Evolutionary conservation across 2,797 vertebrate genomes (phyloP).

Genomic region (Enteromius fasciolatus): DNA sequence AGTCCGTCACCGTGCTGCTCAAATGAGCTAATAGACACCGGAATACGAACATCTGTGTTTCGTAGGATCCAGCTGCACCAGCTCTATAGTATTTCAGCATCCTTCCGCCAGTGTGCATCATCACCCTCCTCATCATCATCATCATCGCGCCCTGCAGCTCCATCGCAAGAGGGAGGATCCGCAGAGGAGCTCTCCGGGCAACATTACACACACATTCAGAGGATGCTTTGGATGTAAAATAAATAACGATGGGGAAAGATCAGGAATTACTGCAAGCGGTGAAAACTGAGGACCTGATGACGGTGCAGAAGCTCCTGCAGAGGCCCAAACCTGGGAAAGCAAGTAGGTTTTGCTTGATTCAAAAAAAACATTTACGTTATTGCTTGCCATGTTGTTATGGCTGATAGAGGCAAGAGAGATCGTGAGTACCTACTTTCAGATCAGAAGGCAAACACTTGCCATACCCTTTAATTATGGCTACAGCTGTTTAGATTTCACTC

Average conservation of each 20-base stretch:
- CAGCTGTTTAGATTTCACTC: slow-evolving; percentile 13
- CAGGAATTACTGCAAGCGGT: slow-evolving; percentile 98
- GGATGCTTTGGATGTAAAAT: slow-evolving; percentile 77
- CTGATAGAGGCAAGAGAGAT: slow-evolving; percentile 13
- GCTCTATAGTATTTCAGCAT: slow-evolving; percentile 53
- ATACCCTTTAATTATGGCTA: background rate
- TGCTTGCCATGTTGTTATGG: slow-evolving; percentile 11
- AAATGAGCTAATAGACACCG: slow-evolving; percentile 14
- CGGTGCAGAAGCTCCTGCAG: slow-evolving; percentile 96
- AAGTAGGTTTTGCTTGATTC: slow-evolving; percentile 76
- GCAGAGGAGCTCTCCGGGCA: slow-evolving; percentile 63
- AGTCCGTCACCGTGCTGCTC: background rate
- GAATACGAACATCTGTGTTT: slow-evolving; percentile 50
- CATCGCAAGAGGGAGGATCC: slow-evolving; percentile 66
- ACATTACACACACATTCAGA: slow-evolving; percentile 62
- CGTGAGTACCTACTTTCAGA: background rate
- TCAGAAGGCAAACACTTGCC: background rate
- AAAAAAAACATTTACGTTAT: slow-evolving; percentile 5
- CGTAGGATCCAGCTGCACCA: slow-evolving; percentile 44
- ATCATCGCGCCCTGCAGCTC: slow-evolving; percentile 57
- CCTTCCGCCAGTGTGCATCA: slow-evolving; percentile 49
- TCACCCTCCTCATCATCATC: slow-evolving; percentile 39
- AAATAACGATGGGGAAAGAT: slow-evolving; percentile 93
- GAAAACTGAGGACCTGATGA: slow-evolving; percentile 94
- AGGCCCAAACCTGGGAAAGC: slow-evolving; percentile 95